A percentile compares a stretch with the other conserved stretches of the same genome.
Conservation (phyloP, 1,140 invertebrate genomes). For the Drosophila watanabei region DNA sequence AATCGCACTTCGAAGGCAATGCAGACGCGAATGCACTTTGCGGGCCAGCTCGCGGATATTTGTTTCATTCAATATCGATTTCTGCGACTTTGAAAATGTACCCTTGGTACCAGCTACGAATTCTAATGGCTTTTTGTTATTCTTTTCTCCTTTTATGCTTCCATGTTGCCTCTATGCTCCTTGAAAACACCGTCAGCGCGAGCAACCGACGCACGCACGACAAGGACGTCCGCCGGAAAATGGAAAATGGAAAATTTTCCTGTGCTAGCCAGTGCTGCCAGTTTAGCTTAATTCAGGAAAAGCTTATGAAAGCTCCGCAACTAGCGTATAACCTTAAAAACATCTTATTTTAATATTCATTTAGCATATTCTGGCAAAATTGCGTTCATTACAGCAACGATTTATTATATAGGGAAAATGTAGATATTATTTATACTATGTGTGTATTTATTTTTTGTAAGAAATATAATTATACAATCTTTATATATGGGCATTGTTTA, state of each 20-base stretch:
- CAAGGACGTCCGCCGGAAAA: slow-evolving; percentile 75
- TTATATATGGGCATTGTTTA: too few relatives aligned
- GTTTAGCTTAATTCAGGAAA: too few relatives aligned
- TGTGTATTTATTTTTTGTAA: too few relatives aligned
- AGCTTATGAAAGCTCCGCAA: too few relatives aligned
- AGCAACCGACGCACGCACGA: slow-evolving; percentile 69
- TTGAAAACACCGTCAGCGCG: slow-evolving; percentile 55
- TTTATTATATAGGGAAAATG: too few relatives aligned
- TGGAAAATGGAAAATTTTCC: slow-evolving; percentile 71
- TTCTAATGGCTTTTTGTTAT: slow-evolving; percentile 27
- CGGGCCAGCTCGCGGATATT: slow-evolving; percentile 1
- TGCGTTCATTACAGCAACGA: too few relatives aligned
- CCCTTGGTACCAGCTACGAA: slow-evolving; percentile 8
- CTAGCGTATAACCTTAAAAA: too few relatives aligned
- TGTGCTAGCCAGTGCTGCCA: slow-evolving; percentile 9
- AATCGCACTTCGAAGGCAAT: slow-evolving; percentile 18
- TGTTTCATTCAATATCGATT: slow-evolving; percentile 27
- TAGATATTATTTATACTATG: too few relatives aligned
- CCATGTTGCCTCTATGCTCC: slow-evolving; percentile 35
- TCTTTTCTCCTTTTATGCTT: slow-evolving; percentile 28
- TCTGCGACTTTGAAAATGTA: slow-evolving; percentile 33
- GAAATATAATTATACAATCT: too few relatives aligned
- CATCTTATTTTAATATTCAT: too few relatives aligned
- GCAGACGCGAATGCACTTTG: slow-evolving; percentile 11
- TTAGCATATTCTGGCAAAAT: too few relatives aligned